Evolutionary conservation across 2,113 vertebrate genomes (phyloP).

Genomic region (Rhynchomys soricoides): DNA sequence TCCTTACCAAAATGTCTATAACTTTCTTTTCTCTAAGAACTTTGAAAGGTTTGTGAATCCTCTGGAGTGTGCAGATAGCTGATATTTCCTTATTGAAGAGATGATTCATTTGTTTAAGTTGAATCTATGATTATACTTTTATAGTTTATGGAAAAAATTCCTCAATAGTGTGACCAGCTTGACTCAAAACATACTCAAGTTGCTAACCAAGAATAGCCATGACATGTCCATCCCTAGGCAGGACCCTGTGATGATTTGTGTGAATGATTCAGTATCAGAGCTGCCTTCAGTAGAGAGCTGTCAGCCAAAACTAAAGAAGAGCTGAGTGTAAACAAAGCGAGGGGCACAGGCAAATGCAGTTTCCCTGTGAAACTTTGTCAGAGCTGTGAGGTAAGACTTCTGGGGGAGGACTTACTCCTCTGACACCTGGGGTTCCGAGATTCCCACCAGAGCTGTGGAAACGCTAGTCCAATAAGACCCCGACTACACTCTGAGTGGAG

Average conservation of each 20-base stretch:
- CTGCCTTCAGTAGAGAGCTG: neutral
- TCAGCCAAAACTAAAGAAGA: neutral
- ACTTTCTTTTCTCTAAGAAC: neutral
- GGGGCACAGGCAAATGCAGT: neutral
- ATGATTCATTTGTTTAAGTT: conserved; percentile 79
- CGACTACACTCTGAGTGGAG: neutral
- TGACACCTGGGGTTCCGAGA: neutral
- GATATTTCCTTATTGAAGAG: neutral
- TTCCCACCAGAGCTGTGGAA: neutral
- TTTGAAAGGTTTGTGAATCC: neutral
- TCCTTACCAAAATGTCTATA: neutral
- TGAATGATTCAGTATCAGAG: neutral
- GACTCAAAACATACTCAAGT: neutral
- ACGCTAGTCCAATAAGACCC: neutral
- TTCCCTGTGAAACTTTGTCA: neutral
- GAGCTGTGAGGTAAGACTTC: neutral
- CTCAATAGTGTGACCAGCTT: neutral
- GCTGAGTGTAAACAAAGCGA: neutral
- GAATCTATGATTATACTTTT: conserved; percentile 76
- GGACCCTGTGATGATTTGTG: neutral
- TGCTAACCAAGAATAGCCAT: neutral
- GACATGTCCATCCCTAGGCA: neutral
- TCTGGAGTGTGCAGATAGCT: neutral
- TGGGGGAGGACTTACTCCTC: too few species aligned
- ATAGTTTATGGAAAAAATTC: conserved; percentile 51